Base-by-base conservation (phyloP, 1,140 invertebrate species). In the Drosophila mauritiana region DNA sequence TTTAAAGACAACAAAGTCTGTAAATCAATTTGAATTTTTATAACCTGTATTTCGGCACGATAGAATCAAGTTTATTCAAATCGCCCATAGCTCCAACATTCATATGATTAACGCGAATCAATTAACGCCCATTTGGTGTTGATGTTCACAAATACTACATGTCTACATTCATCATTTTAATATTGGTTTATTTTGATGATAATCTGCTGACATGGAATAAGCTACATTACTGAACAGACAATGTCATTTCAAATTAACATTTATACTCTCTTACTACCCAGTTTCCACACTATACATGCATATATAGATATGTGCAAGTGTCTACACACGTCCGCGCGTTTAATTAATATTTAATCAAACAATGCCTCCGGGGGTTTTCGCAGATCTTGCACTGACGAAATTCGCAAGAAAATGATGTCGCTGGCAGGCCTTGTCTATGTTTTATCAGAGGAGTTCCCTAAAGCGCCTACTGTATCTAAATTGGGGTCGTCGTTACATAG, bases 341-440 rank as follows among this genome's bases (percentile, higher is more conserved):
- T 48, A 1, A 69, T 22, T 67, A 45, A 46, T 20, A 37, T 37
- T 7, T 31, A 70, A 69, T 67, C 34, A 67, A 67, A 46, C 37
- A 64, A 13, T 25, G 31, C 45, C 27, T 67, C 25, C 25, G 46
- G 59, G n/a, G 37, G 10, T 27, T 49, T 68, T 68, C 45, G 25
- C 64, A 63, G 20, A 64, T 64, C 20, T 31, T n/a, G 37, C 37
- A 37, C 27, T 68, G 37, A 52, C 46, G 59, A 64, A 68, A 68
- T 68, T 46, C 49, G 34, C 34, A 20, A 15, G 40, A 68, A 55
- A 25, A 54, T 68, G 20, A 46, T 49, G 46, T 46, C 54, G 48
- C 46, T 27, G 13, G 37, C 48, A 8, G 39, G 17, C 25, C 42
- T 46, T 36, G 59, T 65, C 27, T 42, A 17, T 15, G 34, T 51